Percentiles rank a stretch among this genome's conserved stretches.
Conservation (phyloP, 1,140 invertebrate genomes). For the Drosophila nebulosa region DNA sequence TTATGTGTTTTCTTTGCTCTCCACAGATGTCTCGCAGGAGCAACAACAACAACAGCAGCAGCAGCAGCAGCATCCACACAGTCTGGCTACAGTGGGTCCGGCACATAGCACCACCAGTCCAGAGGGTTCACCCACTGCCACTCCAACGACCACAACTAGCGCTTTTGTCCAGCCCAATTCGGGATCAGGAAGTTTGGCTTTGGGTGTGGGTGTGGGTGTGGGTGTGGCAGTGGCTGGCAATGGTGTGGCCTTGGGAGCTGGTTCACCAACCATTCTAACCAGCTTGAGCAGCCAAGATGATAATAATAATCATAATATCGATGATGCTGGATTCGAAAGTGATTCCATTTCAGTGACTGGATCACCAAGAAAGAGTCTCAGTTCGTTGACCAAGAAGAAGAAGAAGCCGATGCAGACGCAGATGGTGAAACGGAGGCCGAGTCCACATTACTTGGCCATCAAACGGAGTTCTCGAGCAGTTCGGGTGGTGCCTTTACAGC, state of each 20-base stretch:
- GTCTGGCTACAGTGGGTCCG: constrained; percentile 79
- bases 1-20: background rate
- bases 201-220: background rate
- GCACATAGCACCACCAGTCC: constrained; percentile 86
- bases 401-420: constrained; percentile 44
- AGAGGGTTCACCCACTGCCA: constrained; percentile 81
- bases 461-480: constrained; percentile 5
- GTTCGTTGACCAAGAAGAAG: constrained; percentile 59
- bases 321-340: constrained; percentile 82
- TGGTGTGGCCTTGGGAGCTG: constrained; percentile 1
- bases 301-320: constrained; percentile 67
- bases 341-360: constrained; percentile 87
- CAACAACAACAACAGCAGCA: constrained; percentile 57
- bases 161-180: constrained; percentile 44
- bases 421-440: constrained; percentile 3
- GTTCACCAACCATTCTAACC: constrained; percentile 52
- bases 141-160: constrained; percentile 42
- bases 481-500: constrained; percentile 74
- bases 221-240: background rate
- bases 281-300: constrained; percentile 61
- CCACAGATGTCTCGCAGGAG: constrained; percentile 42
- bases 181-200: background rate
- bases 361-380: constrained; percentile 80
- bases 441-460: background rate
- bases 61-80: constrained; percentile 58